phyloP scores from a whole-genome alignment of 2,113 vertebrate genomes.

The Melanostigma gelatinosum region DNA sequence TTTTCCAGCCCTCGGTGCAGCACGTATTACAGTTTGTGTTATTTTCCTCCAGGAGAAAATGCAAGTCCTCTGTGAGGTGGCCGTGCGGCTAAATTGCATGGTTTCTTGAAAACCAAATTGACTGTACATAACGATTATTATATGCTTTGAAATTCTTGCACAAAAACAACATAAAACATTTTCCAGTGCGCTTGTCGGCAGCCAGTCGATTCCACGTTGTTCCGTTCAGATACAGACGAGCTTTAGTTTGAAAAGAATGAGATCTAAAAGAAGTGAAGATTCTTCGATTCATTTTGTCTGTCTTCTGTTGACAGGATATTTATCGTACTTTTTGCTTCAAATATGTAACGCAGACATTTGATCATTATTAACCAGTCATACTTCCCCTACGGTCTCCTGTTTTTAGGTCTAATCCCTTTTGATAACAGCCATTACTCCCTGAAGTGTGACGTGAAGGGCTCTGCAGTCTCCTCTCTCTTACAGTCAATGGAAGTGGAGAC shows the following conservation, averaged over 20 bases:
- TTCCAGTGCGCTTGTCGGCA: conserved; percentile 2
- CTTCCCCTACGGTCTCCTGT: conserved; percentile 9
- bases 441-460: conserved; percentile 50
- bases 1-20: conserved; percentile 49
- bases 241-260: neutral
- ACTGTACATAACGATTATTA: conserved; percentile 27
- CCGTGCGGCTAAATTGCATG: conserved; percentile 5
- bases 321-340: neutral
- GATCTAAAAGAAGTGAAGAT: neutral
- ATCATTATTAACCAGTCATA: conserved; percentile 12
- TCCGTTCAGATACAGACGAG: neutral
- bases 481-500: conserved; percentile 69
- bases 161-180: neutral
- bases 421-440: conserved; percentile 28
- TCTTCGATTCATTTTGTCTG: neutral
- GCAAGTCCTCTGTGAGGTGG: conserved; percentile 35
- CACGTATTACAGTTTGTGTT: conserved; percentile 29
- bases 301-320: neutral
- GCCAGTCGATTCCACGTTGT: neutral
- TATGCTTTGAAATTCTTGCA: conserved; percentile 10
- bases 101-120: conserved; percentile 33
- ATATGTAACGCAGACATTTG: neutral
- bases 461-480: conserved; percentile 42
- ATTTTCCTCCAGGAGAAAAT: conserved; percentile 32
- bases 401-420: conserved; percentile 40